A percentile compares a stretch with the other conserved stretches of the same genome.
phyloP scores from a whole-genome alignment of 2,888 invertebrate species.

The Cancer borealis region DNA sequence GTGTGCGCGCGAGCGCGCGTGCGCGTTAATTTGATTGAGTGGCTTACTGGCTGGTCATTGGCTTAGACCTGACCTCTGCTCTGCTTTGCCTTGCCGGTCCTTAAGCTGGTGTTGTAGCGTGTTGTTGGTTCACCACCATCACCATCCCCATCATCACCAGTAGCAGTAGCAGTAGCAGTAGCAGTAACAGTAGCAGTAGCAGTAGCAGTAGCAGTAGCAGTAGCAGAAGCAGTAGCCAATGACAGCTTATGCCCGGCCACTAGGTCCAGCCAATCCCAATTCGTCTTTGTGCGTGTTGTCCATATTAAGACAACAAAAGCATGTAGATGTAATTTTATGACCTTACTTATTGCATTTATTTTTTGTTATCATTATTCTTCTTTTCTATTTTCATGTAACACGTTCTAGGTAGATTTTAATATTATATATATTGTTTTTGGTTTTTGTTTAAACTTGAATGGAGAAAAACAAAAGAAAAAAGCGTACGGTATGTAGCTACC shows the following conservation, averaged over 20 bases:
- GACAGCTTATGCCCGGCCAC: neutral
- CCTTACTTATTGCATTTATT: neutral
- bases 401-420: too few species aligned
- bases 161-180: too few species aligned
- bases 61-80: slow-evolving; percentile 4
- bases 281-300: neutral
- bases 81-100: neutral
- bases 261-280: neutral
- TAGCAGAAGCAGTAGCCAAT: neutral
- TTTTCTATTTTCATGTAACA: too few species aligned
- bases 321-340: neutral
- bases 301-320: neutral
- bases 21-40: neutral
- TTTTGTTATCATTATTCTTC: too few species aligned
- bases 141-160: neutral
- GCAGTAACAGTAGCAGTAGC: neutral
- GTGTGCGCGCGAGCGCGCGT: neutral
- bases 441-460: too few species aligned
- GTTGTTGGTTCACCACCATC: neutral
- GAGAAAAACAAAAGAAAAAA: too few species aligned
- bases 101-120: neutral
- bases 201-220: too few species aligned
- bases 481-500: too few species aligned
- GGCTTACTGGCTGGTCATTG: neutral
- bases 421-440: too few species aligned